Evolutionary conservation across 1,140 invertebrate species (phyloP).

Genomic region (Sycophaga agraensis): DNA sequence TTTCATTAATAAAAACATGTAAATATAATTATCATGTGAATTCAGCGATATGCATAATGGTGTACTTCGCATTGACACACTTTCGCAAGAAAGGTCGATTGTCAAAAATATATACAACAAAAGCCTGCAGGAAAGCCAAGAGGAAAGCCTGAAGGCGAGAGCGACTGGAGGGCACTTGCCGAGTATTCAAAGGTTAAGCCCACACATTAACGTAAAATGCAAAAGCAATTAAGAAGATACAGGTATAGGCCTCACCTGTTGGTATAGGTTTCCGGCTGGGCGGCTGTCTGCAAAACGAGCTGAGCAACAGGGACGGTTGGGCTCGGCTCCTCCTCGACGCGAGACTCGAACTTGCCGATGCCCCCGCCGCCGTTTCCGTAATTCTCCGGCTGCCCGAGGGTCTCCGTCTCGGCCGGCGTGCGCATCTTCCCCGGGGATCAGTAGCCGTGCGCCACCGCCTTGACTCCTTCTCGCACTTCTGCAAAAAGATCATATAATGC

Average conservation of each 20-base stretch:
- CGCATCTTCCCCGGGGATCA: constrained; percentile 40
- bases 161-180: too few relatives aligned
- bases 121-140: too few relatives aligned
- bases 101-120: constrained; percentile 23
- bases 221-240: too few relatives aligned
- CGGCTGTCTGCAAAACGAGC: constrained; percentile 40
- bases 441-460: background rate
- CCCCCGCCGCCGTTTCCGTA: constrained; percentile 32
- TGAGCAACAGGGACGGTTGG: constrained; percentile 36
- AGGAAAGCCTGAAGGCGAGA: too few relatives aligned
- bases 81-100: constrained; percentile 11
- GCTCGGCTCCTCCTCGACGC: constrained; percentile 32
- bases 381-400: constrained; percentile 40
- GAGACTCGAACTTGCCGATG: background rate
- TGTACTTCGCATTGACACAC: constrained; percentile 22
- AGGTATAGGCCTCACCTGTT: constrained; percentile 48
- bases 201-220: too few relatives aligned
- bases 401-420: constrained; percentile 45
- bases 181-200: too few relatives aligned
- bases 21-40: too few relatives aligned
- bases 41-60: too few relatives aligned
- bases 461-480: too few relatives aligned
- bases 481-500: too few relatives aligned
- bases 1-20: too few relatives aligned
- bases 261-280: constrained; percentile 47